phyloP scores from a whole-genome alignment of 2,113 vertebrate species.

The Marmota flaviventris region DNA sequence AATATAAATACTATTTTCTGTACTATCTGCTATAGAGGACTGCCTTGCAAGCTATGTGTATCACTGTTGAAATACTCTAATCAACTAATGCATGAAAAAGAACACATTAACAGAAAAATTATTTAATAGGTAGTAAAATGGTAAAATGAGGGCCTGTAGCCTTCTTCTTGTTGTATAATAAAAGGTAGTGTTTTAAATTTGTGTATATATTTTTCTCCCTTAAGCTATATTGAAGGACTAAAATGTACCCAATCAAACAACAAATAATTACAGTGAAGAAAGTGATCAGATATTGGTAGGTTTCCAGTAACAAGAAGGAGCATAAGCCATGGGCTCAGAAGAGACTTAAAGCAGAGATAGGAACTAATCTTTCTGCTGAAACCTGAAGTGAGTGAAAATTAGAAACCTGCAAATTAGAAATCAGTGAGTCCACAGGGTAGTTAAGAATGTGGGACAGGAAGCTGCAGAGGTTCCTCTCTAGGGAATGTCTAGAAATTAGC shows the following conservation, averaged over 20 bases:
- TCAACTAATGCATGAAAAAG: background rate
- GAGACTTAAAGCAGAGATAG: background rate
- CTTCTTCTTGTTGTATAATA: background rate
- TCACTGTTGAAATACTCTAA: background rate
- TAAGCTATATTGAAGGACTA: background rate
- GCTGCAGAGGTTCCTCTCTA: background rate
- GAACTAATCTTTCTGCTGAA: background rate
- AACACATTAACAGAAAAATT: background rate
- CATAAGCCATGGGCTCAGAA: background rate
- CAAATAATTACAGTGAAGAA: background rate
- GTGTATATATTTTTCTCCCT: background rate
- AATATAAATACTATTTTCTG: background rate
- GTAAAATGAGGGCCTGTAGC: background rate
- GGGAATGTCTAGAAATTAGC: background rate
- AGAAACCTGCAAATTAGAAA: background rate
- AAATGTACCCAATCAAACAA: background rate
- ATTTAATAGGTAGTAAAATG: background rate
- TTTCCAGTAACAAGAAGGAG: background rate
- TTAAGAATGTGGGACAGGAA: background rate
- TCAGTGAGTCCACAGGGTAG: background rate
- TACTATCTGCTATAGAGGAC: background rate
- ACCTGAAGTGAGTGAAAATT: background rate
- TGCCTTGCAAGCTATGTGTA: rapidly evolving
- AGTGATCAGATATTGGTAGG: background rate
- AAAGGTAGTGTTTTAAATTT: background rate